These are phyloP conservation scores for Porites australiensis DNA, from an alignment of 64 coral and sea anemone genomes.

Conservation along the genomic window DNA sequence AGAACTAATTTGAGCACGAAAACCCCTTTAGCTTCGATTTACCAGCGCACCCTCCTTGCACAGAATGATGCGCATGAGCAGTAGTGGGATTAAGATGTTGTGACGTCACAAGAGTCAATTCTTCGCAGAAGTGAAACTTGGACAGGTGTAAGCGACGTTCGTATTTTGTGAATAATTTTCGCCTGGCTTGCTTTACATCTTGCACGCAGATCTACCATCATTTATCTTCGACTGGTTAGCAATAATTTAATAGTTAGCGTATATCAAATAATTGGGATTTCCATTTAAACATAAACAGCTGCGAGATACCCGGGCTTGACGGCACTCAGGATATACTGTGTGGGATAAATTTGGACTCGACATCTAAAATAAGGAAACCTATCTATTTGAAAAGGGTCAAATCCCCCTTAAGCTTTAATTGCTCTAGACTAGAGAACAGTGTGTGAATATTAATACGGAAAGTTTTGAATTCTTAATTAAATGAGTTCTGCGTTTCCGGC, in stretches of 20 bases:
- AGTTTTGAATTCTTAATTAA: no score
- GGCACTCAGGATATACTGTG: no score
- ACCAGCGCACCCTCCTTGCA: conserved; percentile 19
- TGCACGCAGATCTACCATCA: not conserved
- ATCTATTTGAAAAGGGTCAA: no score
- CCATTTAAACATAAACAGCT: no score
- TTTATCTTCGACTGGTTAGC: not conserved
- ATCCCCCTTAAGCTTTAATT: no score
- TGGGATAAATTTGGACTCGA: no score
- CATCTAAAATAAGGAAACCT: no score
- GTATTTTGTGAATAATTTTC: conserved; percentile 8
- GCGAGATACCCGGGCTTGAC: no score
- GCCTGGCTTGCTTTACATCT: not conserved
- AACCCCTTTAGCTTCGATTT: not conserved
- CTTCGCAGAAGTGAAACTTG: not conserved
- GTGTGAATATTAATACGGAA: no score
- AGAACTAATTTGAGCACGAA: not conserved
- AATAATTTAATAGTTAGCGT: no score
- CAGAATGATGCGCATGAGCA: not conserved
- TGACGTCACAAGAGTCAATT: conserved; percentile 53
- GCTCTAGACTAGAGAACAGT: no score
- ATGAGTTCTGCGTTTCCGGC: not conserved
- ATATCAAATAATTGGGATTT: no score
- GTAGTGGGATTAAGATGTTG: not conserved
- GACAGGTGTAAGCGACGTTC: conserved; percentile 9